Evolutionary conservation across 2,113 vertebrate genomes (phyloP).

Genomic region (Clarias magur): DNA sequence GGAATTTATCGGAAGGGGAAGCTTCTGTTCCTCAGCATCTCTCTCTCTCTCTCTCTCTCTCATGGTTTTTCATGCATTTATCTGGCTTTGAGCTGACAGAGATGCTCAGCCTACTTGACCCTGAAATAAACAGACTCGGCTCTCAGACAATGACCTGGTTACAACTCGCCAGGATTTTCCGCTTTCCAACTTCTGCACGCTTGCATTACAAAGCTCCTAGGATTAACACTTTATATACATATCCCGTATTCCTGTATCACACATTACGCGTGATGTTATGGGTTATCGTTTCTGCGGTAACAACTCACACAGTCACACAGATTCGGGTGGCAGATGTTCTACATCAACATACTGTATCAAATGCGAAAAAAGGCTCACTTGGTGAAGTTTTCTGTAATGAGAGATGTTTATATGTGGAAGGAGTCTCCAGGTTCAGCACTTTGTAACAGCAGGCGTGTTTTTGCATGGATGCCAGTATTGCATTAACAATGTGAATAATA

Average conservation of each 20-base stretch:
- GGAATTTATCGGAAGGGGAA: slow-evolving; percentile 57
- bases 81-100: neutral
- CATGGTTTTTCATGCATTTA: neutral
- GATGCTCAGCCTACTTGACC: slow-evolving; percentile 12
- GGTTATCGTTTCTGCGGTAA: neutral
- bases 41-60: neutral
- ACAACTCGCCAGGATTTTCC: neutral
- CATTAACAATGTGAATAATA: too few relatives aligned
- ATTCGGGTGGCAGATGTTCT: neutral
- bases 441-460: neutral
- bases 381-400: neutral
- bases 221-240: neutral
- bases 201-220: neutral
- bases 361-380: neutral
- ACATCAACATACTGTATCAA: neutral
- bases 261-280: neutral
- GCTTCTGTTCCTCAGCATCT: slow-evolving; percentile 43
- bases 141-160: neutral
- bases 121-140: slow-evolving; percentile 30
- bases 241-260: neutral
- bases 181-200: neutral
- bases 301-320: neutral
- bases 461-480: too few relatives aligned
- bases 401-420: neutral
- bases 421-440: neutral